Base-by-base conservation (phyloP, 2,797 vertebrate species). In the Rousettus madagascariensis region DNA sequence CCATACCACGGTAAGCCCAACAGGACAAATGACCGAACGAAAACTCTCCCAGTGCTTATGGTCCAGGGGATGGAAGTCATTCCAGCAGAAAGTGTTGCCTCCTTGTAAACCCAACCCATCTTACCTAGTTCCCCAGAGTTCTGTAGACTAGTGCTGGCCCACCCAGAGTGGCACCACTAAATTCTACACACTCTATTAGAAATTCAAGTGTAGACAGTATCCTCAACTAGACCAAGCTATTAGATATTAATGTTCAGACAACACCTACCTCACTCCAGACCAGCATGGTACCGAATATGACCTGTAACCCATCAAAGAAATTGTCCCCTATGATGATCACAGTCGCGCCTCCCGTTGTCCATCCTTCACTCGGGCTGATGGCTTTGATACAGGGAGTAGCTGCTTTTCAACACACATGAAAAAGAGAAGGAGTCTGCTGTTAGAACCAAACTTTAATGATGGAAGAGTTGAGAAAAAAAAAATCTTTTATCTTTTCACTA, bases 281-380 rank as follows among this genome's bases (percentile, higher is more conserved):
- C 99, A 99, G 99, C 99, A 99, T 99, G 98, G 99, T 99, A 97
- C 99, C 99, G 95, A 99, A 99, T 99, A 99, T 99, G 98, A 99
- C 99, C 98, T 99, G 99, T 98, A 99, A 99, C 96, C 99, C 99
- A 94, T 99, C 99, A 97, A 99, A 99, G 99, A 99, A 99, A 99
- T 99, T 99, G 99, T 99, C 99, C 97, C 99, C 99, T 97, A 99
- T 99, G 99, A 99, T 99, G 99, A 99, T 99, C 98, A 99, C 99
- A 86, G 99, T 99, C 92, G 99, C 99, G 79, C 99, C 99, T 97
- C 99, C 99, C 41, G 99, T 99, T 94, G 99, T 99, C 99, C 99
- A 99, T 91, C 99, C 99, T 98, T 99, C 99, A 96, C 99, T 99
- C 97, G 99, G 99, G 98, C 99, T 99, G 98, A 99, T 99, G 98